Conservation (phyloP, 2,888 invertebrate genomes). For the Disparrhopalites patrizii region DNA sequence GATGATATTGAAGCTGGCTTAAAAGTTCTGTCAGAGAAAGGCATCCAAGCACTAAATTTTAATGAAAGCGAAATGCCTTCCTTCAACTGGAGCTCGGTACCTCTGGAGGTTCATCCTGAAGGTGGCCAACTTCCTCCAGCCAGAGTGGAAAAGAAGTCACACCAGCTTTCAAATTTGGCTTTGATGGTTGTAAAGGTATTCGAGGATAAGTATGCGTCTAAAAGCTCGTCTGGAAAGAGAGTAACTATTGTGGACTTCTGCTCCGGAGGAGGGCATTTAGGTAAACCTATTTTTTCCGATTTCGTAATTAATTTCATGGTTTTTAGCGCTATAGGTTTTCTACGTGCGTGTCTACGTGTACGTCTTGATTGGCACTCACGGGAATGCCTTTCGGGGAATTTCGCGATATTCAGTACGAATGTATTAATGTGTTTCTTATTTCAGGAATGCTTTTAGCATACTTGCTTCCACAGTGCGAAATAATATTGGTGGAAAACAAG, state of each 20-base stretch:
- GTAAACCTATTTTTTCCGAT: conserved; percentile 8
- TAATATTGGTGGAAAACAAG: conserved; percentile 87
- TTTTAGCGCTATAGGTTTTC: not conserved
- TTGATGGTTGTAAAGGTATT: conserved; percentile 70
- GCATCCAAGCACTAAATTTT: conserved; percentile 25
- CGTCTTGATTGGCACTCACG: too few species aligned
- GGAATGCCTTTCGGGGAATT: too few species aligned
- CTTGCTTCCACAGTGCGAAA: conserved; percentile 69
- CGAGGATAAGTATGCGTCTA: conserved; percentile 25
- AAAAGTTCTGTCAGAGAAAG: conserved; percentile 50
- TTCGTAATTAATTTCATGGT: not conserved
- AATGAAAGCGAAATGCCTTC: conserved; percentile 13
- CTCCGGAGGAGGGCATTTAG: conserved; percentile 85
- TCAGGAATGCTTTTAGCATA: conserved; percentile 75
- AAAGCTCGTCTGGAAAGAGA: conserved; percentile 13
- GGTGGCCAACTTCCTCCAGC: conserved; percentile 73
- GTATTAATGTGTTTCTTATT: not conserved
- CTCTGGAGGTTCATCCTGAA: conserved; percentile 69
- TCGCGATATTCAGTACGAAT: too few species aligned
- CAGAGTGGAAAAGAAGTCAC: conserved; percentile 71
- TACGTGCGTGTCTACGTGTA: too few species aligned
- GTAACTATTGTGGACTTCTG: conserved; percentile 88
- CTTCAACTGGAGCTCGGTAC: conserved; percentile 66
- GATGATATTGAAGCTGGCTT: conserved; percentile 66
- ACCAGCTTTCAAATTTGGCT: conserved; percentile 80